Evolutionary conservation across 1,140 invertebrate genomes (phyloP), one percentile per base, ranked within the genome.

Genomic region (Zelostemma sp.): DNA sequence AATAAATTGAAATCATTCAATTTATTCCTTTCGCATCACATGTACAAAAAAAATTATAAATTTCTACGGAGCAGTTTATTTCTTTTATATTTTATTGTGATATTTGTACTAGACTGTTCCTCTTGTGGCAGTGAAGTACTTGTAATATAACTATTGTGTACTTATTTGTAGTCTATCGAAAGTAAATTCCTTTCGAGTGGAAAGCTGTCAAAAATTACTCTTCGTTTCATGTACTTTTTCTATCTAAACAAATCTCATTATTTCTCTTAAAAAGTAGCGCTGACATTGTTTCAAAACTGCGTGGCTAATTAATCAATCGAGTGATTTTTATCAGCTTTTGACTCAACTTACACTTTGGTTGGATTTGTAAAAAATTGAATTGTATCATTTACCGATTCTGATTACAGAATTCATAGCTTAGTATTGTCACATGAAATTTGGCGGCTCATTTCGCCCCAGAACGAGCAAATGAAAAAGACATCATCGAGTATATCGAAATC

Each of bases 371-470:
- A 8, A 4, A 25, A 25, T 25, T 8, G 21, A 25, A 25, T 25
- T 25, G n/a, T n/a, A n/a, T n/a, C n/a, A n/a, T n/a, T n/a, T n/a
- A n/a, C n/a, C n/a, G n/a, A n/a, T 40, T 12, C 14, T 4, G 35
- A 15, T 40, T 40, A 40, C 35, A 12, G 3, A 40, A 40, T 40
- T 11, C 14, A 12, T 40, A 40, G 35, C 11, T 15, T 41, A 15
- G 17, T 54, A 54, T 54, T 35, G 35, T n/a, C 6, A 12, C 12
- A 51, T 15, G 3, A 25, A 12, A 31, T 51, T 31, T 51, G 49
- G 38, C 38, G 25, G 18, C 48, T 50, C 5, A 50, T 35, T 50
- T 35, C 28, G 12, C 16, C 21, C 15, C 21, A 28, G 19, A 28
- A n/a, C 19, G 8, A 41, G 15, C 11, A 41, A 54, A 21, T 25